Conservation (phyloP, 2,888 invertebrate genomes). For the Nemotelus nigrinus region DNA sequence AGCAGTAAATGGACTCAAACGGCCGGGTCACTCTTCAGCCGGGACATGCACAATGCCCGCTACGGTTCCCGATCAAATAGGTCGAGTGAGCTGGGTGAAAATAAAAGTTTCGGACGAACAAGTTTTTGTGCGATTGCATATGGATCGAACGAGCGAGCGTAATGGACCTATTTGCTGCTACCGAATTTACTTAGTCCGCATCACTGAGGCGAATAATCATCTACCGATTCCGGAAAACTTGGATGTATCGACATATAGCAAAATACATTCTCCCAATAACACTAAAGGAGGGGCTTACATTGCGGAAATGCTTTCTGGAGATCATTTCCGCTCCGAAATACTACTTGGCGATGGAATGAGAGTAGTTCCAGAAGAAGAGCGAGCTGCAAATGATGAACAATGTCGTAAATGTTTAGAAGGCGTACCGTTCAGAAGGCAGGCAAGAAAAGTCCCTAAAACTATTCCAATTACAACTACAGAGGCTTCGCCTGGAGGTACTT, state of each 20-base stretch:
- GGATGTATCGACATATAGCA: slow-evolving; percentile 76
- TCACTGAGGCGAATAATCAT: slow-evolving; percentile 71
- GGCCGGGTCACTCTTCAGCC: slow-evolving; percentile 74
- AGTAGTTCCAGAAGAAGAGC: slow-evolving; percentile 54
- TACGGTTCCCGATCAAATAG: slow-evolving; percentile 73
- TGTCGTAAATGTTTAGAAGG: slow-evolving; percentile 60
- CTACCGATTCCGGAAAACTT: slow-evolving; percentile 76
- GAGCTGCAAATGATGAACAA: slow-evolving; percentile 56
- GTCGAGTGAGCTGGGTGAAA: slow-evolving; percentile 69
- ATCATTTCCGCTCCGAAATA: slow-evolving; percentile 72
- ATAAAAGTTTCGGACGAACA: slow-evolving; percentile 71
- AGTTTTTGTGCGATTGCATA: slow-evolving; percentile 78
- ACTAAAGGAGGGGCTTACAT: slow-evolving; percentile 78
- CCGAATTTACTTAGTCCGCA: slow-evolving; percentile 79
- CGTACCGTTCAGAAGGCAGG: slow-evolving; percentile 53
- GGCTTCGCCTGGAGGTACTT: slow-evolving; percentile 50
- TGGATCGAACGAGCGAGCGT: slow-evolving; percentile 82
- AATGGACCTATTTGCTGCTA: slow-evolving; percentile 91
- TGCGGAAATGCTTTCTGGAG: slow-evolving; percentile 84
- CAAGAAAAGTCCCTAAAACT: slow-evolving; percentile 47
- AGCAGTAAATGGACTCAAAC: slow-evolving; percentile 79
- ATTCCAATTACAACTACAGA: slow-evolving; percentile 47
- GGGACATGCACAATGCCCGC: slow-evolving; percentile 76
- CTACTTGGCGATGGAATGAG: slow-evolving; percentile 76
- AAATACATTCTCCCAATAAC: slow-evolving; percentile 75